These are phyloP conservation scores for Tor tambroides DNA, from an alignment of 2,113 vertebrate species.

Conservation along the genomic window DNA sequence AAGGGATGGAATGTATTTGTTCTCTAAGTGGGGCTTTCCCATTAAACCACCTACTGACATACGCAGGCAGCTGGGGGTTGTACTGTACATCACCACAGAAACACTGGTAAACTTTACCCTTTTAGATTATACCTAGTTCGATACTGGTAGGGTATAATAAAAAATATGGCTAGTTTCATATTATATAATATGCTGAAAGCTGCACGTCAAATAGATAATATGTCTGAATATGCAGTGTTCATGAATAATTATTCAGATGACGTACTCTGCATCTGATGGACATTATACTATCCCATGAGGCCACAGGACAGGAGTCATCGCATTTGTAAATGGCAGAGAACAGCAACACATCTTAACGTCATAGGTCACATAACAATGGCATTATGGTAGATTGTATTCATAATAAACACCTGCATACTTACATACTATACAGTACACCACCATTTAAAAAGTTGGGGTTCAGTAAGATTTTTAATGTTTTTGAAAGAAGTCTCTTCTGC, in stretches of 20 bases:
- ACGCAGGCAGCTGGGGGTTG: slow-evolving; percentile 36
- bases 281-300: neutral
- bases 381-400: neutral
- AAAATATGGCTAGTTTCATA: neutral
- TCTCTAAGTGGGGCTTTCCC: slow-evolving; percentile 54
- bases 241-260: neutral
- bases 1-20: slow-evolving; percentile 66
- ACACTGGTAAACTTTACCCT: neutral
- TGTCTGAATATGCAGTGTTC: neutral
- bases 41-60: slow-evolving; percentile 51
- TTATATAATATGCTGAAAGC: neutral
- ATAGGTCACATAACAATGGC: neutral
- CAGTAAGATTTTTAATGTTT: neutral
- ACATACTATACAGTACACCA: neutral
- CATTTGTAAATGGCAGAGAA: neutral
- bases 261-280: neutral
- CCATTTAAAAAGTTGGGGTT: neutral
- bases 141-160: neutral
- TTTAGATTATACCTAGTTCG: neutral
- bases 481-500: neutral
- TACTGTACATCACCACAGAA: neutral
- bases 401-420: neutral
- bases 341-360: neutral
- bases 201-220: neutral
- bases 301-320: neutral